Conservation (phyloP, 2,888 invertebrate species). For the Volucella inflata region DNA sequence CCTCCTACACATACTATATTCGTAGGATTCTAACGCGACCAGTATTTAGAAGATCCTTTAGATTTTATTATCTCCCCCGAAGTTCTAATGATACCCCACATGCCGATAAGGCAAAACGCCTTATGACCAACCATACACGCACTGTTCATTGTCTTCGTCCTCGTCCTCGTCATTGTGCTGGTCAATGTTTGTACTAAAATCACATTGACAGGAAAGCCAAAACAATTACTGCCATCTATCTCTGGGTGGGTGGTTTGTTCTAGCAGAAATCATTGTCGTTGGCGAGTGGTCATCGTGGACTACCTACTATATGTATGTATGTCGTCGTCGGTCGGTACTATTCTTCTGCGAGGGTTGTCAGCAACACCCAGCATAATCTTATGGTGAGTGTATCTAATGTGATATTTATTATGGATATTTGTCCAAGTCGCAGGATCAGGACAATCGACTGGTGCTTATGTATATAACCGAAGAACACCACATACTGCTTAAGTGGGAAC, state of each 20-base stretch:
- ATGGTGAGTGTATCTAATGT: constrained; percentile 74
- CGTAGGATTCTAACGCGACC: constrained; percentile 13
- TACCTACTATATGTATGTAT: too few species aligned
- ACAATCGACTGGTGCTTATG: constrained; percentile 62
- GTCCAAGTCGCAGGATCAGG: constrained; percentile 70
- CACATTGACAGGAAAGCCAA: constrained; percentile 69
- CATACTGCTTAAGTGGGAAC: constrained; percentile 57
- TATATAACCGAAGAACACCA: constrained; percentile 27
- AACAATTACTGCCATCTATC: constrained; percentile 72
- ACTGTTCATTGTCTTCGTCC: constrained; percentile 24
- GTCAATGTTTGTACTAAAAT: constrained; percentile 49
- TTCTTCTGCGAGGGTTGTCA: constrained; percentile 3
- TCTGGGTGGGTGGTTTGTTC: constrained; percentile 17
- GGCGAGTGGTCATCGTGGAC: too few species aligned
- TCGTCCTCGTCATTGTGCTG: constrained; percentile 13
- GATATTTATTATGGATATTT: constrained; percentile 74
- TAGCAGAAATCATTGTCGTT: too few species aligned
- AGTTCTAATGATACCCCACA: constrained; percentile 49
- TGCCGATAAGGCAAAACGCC: constrained; percentile 32
- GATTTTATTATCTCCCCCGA: constrained; percentile 66
- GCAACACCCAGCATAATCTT: constrained; percentile 55
- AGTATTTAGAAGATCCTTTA: constrained; percentile 71
- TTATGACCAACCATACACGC: constrained; percentile 42
- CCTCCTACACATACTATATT: constrained; percentile 14
- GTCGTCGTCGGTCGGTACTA: too few species aligned